Base-by-base conservation (phyloP, 1,140 invertebrate species). In the Drosophila seguyi region DNA sequence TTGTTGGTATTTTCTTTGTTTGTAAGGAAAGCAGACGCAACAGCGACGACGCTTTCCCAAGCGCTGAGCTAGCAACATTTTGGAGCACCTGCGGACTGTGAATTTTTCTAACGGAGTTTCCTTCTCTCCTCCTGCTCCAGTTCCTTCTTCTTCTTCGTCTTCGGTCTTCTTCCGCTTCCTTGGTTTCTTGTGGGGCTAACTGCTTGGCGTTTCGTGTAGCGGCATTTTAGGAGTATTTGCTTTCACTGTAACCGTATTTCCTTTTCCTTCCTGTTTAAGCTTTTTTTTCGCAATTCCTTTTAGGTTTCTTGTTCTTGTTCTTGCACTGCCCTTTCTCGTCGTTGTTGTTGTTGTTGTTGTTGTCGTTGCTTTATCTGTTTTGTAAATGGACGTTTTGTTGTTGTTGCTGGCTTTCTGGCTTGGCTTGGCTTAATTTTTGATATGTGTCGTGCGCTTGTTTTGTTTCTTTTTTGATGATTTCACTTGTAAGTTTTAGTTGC, bases 1-100 rank as follows among this genome's bases (percentile, higher is more conserved):
- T 59, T 79, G 84, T 25, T 81, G 68, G 41, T 62, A 88, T 83
- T 75, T 84, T 77, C 84, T 87, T 87, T 88, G 84, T 88, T 84
- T 87, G 72, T 78, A 57, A 57, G 85, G 85, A 68, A 78, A 81
- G 80, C 76, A 79, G 65, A 84, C 63, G 84, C 84, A 84, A 74
- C 80, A 80, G 76, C 84, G 84, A 78, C 84, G 68, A 77, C 63
- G 63, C 71, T 87, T 87, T n/a, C 72, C 72, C 62, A 41, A 56
- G 59, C 68, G 65, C 50, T 55, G 63, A 34, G 60, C 61, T 48
- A 47, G 50, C 61, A 77, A 25, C 85, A 88, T 84, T 85, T 74
- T 63, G 68, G 44, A 29, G 44, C 10, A 71, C 58, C 36, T 55
- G 34, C 20, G 34, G 34, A 55, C 50, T 38, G 22, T 18, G 22